These are phyloP conservation scores for Brachyistius frenatus DNA, from an alignment of 2,113 vertebrate genomes.

Conservation along the genomic window DNA sequence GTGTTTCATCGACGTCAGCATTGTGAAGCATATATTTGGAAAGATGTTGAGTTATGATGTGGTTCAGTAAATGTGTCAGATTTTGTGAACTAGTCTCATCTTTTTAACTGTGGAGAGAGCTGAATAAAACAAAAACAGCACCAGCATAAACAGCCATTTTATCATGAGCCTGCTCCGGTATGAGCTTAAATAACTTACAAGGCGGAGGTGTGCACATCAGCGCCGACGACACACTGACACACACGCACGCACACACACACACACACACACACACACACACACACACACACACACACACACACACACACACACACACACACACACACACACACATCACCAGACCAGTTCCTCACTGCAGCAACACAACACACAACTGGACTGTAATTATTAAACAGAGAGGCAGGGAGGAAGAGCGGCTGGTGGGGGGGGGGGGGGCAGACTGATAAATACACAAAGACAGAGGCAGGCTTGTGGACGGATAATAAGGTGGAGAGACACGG, in stretches of 20 bases:
- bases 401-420: conserved; percentile 54
- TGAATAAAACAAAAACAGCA: not conserved
- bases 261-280: too few species aligned
- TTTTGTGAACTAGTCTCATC: not conserved
- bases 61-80: not conserved
- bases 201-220: not conserved
- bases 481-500: conserved; percentile 74
- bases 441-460: conserved; percentile 75
- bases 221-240: conserved; percentile 28
- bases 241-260: not conserved
- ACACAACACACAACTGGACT: conserved; percentile 66
- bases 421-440: conserved; percentile 55
- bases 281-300: too few species aligned
- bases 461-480: conserved; percentile 66
- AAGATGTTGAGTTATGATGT: conserved; percentile 15
- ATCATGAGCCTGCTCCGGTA: not conserved
- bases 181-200: conserved; percentile 33
- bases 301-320: too few species aligned
- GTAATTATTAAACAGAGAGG: conserved; percentile 71
- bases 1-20: not conserved
- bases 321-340: conserved; percentile 47
- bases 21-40: not conserved
- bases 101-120: not conserved
- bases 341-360: conserved; percentile 48
- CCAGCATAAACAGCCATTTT: not conserved